A percentile compares a stretch with the other conserved stretches of the same genome.
Conservation (phyloP, 2,888 invertebrate genomes). For the Hemaris fuciformis region DNA sequence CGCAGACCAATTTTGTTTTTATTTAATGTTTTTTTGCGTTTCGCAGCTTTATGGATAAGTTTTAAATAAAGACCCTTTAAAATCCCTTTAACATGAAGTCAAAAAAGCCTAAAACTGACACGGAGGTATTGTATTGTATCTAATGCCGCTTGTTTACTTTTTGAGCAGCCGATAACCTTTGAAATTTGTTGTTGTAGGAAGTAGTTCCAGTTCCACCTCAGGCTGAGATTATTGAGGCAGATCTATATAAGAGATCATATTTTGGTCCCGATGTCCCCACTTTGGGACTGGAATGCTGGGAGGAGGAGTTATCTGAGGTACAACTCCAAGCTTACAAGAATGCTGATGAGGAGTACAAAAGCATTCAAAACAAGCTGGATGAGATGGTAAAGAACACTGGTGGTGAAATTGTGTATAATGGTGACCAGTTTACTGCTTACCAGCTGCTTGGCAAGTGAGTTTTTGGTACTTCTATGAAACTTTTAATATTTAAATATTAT, state of each 20-base stretch:
- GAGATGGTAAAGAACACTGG: slow-evolving; percentile 81
- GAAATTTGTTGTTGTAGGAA: slow-evolving; percentile 36
- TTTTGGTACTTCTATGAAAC: neutral
- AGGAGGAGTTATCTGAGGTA: slow-evolving; percentile 85
- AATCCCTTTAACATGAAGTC: slow-evolving; percentile 50
- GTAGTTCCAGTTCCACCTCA: slow-evolving; percentile 60
- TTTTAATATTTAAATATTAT: neutral
- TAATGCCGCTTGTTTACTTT: neutral
- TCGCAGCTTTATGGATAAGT: slow-evolving; percentile 16
- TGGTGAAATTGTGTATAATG: slow-evolving; percentile 84
- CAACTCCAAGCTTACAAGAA: slow-evolving; percentile 84
- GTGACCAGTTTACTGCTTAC: slow-evolving; percentile 84
- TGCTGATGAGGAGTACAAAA: slow-evolving; percentile 85
- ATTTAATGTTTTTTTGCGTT: neutral
- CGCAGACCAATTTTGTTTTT: neutral
- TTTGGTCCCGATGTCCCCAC: slow-evolving; percentile 79
- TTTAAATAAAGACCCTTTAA: neutral
- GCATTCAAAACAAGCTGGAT: slow-evolving; percentile 83
- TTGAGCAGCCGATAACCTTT: slow-evolving; percentile 16
- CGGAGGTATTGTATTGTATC: slow-evolving; percentile 16
- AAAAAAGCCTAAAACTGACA: slow-evolving; percentile 55
- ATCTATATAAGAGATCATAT: slow-evolving; percentile 71
- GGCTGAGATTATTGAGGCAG: slow-evolving; percentile 75
- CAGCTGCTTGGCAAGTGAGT: slow-evolving; percentile 83
- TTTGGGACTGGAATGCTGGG: slow-evolving; percentile 86